Percentiles rank a stretch among this genome's conserved stretches.
Evolutionary conservation across 1,140 invertebrate species (phyloP).

Genomic region (Ips typographus): DNA sequence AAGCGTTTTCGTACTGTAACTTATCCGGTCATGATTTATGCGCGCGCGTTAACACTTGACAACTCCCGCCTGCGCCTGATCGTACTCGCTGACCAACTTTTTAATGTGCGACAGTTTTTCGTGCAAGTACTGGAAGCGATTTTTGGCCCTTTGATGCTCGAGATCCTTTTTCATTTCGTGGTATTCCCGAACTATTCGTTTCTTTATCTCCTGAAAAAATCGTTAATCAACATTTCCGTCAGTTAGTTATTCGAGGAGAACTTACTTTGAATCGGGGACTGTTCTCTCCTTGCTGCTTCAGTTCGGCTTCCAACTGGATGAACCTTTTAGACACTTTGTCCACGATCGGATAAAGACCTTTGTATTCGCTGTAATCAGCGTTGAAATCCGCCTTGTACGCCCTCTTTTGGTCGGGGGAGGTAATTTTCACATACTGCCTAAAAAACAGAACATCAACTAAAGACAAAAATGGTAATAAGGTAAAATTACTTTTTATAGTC

Average conservation of each 20-base stretch:
- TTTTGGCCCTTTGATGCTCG: slow-evolving; percentile 69
- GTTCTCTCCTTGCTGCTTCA: slow-evolving; percentile 57
- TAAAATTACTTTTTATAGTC: slow-evolving; percentile 59
- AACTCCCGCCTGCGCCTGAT: slow-evolving; percentile 53
- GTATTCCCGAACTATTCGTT: slow-evolving; percentile 81
- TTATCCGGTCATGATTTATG: slow-evolving; percentile 10
- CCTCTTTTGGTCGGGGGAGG: slow-evolving; percentile 70
- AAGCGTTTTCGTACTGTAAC: no score
- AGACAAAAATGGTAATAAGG: background rate
- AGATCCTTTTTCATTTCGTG: slow-evolving; percentile 72
- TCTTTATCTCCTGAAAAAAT: slow-evolving; percentile 63
- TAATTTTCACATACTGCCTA: slow-evolving; percentile 81
- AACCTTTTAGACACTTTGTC: slow-evolving; percentile 77
- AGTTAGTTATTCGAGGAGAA: slow-evolving; percentile 7
- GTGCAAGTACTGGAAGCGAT: slow-evolving; percentile 82
- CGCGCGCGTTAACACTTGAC: slow-evolving; percentile 23
- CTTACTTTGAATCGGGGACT: slow-evolving; percentile 58
- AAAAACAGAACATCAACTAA: slow-evolving; percentile 19
- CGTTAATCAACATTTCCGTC: background rate
- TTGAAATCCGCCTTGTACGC: slow-evolving; percentile 89
- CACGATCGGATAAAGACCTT: slow-evolving; percentile 71
- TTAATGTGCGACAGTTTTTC: slow-evolving; percentile 90
- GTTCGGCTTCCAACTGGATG: slow-evolving; percentile 67
- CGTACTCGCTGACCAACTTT: slow-evolving; percentile 79
- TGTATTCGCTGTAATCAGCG: slow-evolving; percentile 81